Base-by-base conservation (phyloP, 2,888 invertebrate genomes). In the Conchocele bisecta region DNA sequence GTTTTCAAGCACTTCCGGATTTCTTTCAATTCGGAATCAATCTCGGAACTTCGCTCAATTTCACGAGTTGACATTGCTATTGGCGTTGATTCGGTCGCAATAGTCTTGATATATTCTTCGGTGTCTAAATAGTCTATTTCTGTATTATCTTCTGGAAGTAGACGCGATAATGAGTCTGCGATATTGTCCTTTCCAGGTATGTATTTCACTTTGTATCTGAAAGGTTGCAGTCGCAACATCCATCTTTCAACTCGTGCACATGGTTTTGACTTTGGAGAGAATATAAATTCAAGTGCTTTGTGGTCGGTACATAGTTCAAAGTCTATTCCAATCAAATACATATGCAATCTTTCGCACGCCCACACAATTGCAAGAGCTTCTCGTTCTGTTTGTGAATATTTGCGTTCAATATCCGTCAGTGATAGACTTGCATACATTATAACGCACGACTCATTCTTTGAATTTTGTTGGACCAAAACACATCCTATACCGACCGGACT, bases 221-320 rank as follows among this genome's bases (percentile, higher is more conserved):
- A 83, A 15, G 66, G 70, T 33, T 75, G 75, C 11, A 85, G 20
- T n/a, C 76, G 31, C 11, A 85, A 50, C 6, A 70, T 48, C 82
- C 79, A 83, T 20, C 84, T 26, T 53, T 83, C 76, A 7, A 88
- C 79, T 11, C 85, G 39, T 0, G 86, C 77, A 59, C 78, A 59
- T 7, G 82, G 81, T 56, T 75, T 83, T 9, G 81, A 77, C 26
- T 26, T 76, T 7, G 77, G 63, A 3, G 70, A 66, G 17, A 79
- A 79, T n/a, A 86, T 81, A 5, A 56, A 63, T 41, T 74, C 70
- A 9, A 88, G 42, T 4, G 63, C 41, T 15, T 53, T 51, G 37
- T 53, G 53, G 24, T 61, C 61, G 11, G 51, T 61, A 7, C 51
- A 20, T 22, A 63, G 26, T 20, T 63, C 42, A 33, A 63, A 63